These are phyloP conservation scores for Burhinus oedicnemus DNA, from an alignment of 2,113 vertebrate genomes.

Conservation along the genomic window DNA sequence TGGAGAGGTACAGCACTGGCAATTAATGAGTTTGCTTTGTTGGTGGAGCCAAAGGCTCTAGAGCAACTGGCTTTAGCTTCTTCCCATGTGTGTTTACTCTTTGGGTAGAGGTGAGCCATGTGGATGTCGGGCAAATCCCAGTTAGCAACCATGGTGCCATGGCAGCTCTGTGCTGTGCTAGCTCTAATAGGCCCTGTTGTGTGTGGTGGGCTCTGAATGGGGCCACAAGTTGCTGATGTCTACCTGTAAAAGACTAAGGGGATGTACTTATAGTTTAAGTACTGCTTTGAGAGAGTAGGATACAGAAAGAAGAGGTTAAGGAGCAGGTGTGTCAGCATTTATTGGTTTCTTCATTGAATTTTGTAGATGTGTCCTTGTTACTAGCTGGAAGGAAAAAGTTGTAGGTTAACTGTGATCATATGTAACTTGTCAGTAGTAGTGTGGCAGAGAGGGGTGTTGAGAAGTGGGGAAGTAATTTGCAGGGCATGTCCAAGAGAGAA, in stretches of 20 bases:
- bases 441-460: not conserved
- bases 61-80: not conserved
- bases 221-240: not conserved
- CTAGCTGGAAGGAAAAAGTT: not conserved
- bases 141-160: not conserved
- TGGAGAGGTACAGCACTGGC: not conserved
- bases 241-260: not conserved
- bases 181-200: not conserved
- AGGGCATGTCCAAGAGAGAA: not conserved
- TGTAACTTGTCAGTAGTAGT: not conserved
- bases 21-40: not conserved
- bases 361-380: not conserved
- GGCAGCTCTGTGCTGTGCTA: not conserved
- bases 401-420: not conserved
- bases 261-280: not conserved
- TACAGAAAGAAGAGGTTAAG: not conserved
- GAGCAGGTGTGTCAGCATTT: not conserved
- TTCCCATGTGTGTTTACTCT: fast-evolving
- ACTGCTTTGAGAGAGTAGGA: not conserved
- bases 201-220: not conserved
- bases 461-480: not conserved
- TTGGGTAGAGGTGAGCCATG: not conserved
- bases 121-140: not conserved
- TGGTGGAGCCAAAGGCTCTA: not conserved
- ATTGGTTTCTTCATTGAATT: not conserved